Percentiles rank a stretch among this genome's conserved stretches.
Conservation (phyloP, 2,888 invertebrate species). For the Shargacucullia verbasci region DNA sequence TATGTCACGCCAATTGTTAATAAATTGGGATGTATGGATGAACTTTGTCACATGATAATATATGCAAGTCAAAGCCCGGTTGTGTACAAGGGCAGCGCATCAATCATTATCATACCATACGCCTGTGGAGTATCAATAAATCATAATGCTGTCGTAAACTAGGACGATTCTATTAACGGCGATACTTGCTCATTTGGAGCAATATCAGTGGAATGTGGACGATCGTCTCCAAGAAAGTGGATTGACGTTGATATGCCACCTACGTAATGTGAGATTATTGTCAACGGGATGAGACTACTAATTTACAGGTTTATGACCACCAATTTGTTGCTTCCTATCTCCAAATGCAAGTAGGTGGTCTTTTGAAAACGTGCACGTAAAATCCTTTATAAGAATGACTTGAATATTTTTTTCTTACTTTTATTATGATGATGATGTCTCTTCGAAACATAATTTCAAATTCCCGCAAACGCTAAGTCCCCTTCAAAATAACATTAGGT, state of each 20-base stretch:
- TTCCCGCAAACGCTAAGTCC: too few relatives aligned
- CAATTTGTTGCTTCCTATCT: constrained; percentile 61
- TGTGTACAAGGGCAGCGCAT: constrained; percentile 33
- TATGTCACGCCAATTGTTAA: constrained; percentile 35
- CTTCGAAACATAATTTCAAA: too few relatives aligned
- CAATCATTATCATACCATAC: constrained; percentile 14
- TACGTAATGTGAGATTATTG: constrained; percentile 52
- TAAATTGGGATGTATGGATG: constrained; percentile 44
- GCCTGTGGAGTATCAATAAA: constrained; percentile 26
- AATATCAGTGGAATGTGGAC: constrained; percentile 46
- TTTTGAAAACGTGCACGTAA: constrained; percentile 14
- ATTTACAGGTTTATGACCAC: constrained; percentile 53
- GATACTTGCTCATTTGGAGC: constrained; percentile 38
- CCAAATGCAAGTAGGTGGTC: constrained; percentile 53
- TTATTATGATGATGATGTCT: too few relatives aligned
- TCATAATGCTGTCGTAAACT: constrained; percentile 37
- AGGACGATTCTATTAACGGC: constrained; percentile 44
- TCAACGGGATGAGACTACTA: constrained; percentile 50
- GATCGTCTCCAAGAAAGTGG: constrained; percentile 52
- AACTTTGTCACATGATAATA: constrained; percentile 28
- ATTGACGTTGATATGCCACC: constrained; percentile 55
- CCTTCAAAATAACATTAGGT: too few relatives aligned
- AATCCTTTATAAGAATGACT: constrained; percentile 5
- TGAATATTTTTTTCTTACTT: not conserved
- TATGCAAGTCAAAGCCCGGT: constrained; percentile 45